These are phyloP conservation scores for Drosophila barbarae DNA, from an alignment of 2,888 invertebrate species.

Conservation along the genomic window DNA sequence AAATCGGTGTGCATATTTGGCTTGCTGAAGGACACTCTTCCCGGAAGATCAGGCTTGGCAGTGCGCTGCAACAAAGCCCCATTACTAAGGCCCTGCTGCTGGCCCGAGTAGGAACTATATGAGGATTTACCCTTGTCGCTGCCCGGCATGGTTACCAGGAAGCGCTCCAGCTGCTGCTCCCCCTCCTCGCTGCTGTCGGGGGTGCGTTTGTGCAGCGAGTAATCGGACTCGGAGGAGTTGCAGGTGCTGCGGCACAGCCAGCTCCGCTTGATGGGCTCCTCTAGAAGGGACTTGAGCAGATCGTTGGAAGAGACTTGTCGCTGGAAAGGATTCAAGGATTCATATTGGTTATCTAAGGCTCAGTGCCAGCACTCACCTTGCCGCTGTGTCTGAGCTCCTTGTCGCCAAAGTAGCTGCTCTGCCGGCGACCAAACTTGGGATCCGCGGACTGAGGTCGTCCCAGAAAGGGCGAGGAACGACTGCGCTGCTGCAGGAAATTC, in stretches of 20 bases:
- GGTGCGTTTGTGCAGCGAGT: conserved; percentile 54
- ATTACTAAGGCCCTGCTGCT: conserved; percentile 46
- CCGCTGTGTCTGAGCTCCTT: conserved; percentile 57
- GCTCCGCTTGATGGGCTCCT: conserved; percentile 80
- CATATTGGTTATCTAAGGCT: background rate
- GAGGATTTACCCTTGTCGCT: conserved; percentile 40
- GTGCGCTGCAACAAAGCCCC: conserved; percentile 49
- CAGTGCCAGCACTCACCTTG: conserved; percentile 40
- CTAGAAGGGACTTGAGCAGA: conserved; percentile 77
- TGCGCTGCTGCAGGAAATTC: conserved; percentile 73
- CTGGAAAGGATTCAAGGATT: conserved; percentile 21
- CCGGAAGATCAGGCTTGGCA: conserved; percentile 78
- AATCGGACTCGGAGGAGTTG: conserved; percentile 73
- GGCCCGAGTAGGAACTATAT: conserved; percentile 44
- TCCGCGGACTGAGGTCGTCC: conserved; percentile 79
- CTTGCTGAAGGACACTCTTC: conserved; percentile 79
- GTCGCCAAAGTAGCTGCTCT: conserved; percentile 58
- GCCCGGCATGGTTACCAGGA: conserved; percentile 57
- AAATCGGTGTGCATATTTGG: conserved; percentile 62
- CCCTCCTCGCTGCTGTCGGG: conserved; percentile 68
- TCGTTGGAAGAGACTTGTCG: conserved; percentile 77
- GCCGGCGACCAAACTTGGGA: conserved; percentile 70
- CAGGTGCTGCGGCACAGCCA: conserved; percentile 79
- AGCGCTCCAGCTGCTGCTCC: conserved; percentile 62
- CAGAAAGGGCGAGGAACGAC: conserved; percentile 73